phyloP scores from a whole-genome alignment of 2,113 vertebrate species.

The Elephantulus edwardii region DNA sequence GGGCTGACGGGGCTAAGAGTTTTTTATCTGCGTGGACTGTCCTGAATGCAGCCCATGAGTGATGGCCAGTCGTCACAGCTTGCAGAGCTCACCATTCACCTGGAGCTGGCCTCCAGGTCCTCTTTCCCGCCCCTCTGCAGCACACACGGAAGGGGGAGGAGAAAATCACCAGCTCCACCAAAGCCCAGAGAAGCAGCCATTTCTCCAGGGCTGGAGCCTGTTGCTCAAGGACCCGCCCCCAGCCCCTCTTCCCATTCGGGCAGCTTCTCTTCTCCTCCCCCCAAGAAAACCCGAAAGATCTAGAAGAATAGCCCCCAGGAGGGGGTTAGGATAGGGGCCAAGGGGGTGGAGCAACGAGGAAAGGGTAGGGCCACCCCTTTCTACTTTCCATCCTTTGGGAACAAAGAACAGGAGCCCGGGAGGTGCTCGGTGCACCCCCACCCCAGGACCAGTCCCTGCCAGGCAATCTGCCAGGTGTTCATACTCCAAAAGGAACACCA shows the following conservation, averaged over 20 bases:
- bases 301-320: not conserved
- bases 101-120: not conserved
- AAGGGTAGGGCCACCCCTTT: not conserved
- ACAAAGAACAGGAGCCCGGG: conserved; percentile 55
- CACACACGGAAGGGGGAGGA: not conserved
- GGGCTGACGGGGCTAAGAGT: not conserved
- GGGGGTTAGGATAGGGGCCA: not conserved
- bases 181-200: conserved; percentile 48
- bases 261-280: not conserved
- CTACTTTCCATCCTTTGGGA: not conserved
- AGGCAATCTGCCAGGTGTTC: not conserved
- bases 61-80: too few species aligned
- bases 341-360: not conserved
- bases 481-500: not conserved
- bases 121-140: not conserved
- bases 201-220: conserved; percentile 45
- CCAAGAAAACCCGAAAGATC: not conserved
- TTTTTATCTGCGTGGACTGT: not conserved
- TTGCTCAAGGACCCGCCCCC: conserved; percentile 26
- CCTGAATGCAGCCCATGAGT: not conserved
- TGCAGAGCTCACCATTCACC: conserved; percentile 8
- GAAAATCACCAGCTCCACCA: not conserved
- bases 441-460: not conserved
- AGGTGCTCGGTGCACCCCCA: not conserved
- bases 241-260: not conserved